phyloP scores from a whole-genome alignment of 1,140 invertebrate species.

The Hormaphis cornu region DNA sequence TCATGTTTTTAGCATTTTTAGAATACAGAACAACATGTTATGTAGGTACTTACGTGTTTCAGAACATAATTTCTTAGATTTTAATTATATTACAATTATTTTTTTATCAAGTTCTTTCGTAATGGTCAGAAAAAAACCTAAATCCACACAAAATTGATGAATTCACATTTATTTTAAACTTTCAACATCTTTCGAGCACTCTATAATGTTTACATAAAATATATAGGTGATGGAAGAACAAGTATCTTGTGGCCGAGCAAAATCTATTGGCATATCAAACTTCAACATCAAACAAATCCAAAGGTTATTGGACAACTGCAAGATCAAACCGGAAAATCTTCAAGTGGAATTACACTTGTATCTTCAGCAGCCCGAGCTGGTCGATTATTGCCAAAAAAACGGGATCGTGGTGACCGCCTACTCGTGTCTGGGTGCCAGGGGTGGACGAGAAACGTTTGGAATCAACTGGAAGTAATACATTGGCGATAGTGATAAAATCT shows the following conservation, averaged over 20 bases:
- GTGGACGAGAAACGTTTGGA: slow-evolving; percentile 44
- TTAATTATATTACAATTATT: too few species aligned
- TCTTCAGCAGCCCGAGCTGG: slow-evolving; percentile 65
- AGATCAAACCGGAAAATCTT: slow-evolving; percentile 56
- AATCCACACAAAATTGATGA: too few species aligned
- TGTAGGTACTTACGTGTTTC: too few species aligned
- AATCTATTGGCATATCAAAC: slow-evolving; percentile 70
- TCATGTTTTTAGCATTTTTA: too few species aligned
- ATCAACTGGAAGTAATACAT: slow-evolving; percentile 40
- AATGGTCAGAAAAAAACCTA: too few species aligned
- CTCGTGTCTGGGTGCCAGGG: slow-evolving; percentile 63
- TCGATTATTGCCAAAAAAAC: slow-evolving; percentile 57
- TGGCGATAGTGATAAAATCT: too few species aligned
- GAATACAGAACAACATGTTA: too few species aligned
- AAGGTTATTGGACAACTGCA: slow-evolving; percentile 52
- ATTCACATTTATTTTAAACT: too few species aligned
- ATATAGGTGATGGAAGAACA: slow-evolving; percentile 60
- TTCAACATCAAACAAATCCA: slow-evolving; percentile 62
- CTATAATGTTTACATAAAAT: neutral
- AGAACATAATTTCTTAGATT: too few species aligned
- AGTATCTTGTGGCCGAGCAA: slow-evolving; percentile 53
- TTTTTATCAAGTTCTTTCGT: too few species aligned
- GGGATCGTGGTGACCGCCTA: slow-evolving; percentile 66
- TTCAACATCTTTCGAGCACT: neutral
- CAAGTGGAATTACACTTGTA: slow-evolving; percentile 82